Evolutionary conservation across 2,888 invertebrate genomes (phyloP).

Genomic region (Lepidochrysops patricia): DNA sequence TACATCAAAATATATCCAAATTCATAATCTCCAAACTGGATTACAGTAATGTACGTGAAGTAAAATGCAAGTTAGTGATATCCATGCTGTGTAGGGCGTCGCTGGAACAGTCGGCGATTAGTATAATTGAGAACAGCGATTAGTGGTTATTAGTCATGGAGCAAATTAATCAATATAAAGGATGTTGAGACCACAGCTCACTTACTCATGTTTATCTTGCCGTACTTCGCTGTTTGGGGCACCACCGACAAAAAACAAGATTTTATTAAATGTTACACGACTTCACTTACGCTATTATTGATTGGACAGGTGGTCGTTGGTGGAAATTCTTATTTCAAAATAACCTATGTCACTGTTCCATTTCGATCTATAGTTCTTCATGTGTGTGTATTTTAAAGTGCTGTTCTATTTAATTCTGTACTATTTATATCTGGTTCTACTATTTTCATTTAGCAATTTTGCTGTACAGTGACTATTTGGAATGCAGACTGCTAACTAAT

Average conservation of each 20-base stretch:
- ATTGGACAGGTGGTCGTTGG: background rate
- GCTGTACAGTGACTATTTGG: background rate
- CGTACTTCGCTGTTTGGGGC: slow-evolving; percentile 71
- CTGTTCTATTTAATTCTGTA: background rate
- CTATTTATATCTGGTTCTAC: slow-evolving; percentile 9
- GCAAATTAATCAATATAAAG: slow-evolving; percentile 60
- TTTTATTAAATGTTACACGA: slow-evolving; percentile 45
- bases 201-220: slow-evolving; percentile 69
- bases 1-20: slow-evolving; percentile 37
- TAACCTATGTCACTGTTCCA: background rate
- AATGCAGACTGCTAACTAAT: background rate
- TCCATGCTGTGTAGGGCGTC: slow-evolving; percentile 42
- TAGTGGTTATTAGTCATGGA: slow-evolving; percentile 65
- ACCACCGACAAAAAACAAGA: slow-evolving; percentile 74
- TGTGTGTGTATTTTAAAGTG: slow-evolving; percentile 8
- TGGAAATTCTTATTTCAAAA: background rate
- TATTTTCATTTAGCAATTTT: background rate
- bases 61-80: slow-evolving; percentile 47
- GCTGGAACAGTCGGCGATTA: slow-evolving; percentile 56
- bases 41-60: slow-evolving; percentile 17
- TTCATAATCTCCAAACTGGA: slow-evolving; percentile 14
- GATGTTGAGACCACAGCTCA: slow-evolving; percentile 73
- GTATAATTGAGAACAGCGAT: slow-evolving; percentile 61
- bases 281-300: slow-evolving; percentile 5
- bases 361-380: background rate